A percentile compares a stretch with the other conserved stretches of the same genome.
These are phyloP conservation scores for Montifringilla adamsi DNA, from an alignment of 2,113 vertebrate genomes.

Conservation along the genomic window DNA sequence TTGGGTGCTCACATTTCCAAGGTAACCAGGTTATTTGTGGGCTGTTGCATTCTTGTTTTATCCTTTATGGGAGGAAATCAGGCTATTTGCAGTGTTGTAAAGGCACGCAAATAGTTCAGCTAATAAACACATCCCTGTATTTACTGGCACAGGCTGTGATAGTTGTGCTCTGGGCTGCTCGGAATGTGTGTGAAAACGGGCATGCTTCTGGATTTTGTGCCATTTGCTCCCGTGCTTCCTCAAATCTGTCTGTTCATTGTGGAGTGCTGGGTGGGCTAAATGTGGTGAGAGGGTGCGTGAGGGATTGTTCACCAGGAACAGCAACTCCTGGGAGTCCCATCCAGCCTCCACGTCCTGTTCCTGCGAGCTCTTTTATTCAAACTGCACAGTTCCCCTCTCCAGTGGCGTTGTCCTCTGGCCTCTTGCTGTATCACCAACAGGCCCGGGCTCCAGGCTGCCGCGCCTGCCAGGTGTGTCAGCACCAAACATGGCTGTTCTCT, in stretches of 20 bases:
- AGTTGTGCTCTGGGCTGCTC: neutral
- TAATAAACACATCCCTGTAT: neutral
- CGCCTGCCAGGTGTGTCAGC: fast-evolving
- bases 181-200: neutral
- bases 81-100: neutral
- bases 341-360: neutral
- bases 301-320: neutral
- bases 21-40: slow-evolving; percentile 42
- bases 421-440: neutral
- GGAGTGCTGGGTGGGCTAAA: neutral
- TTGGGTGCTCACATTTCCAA: slow-evolving; percentile 26
- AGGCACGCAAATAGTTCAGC: neutral
- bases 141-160: neutral
- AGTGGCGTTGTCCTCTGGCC: neutral
- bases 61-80: neutral
- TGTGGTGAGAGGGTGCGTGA: neutral
- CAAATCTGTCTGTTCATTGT: neutral
- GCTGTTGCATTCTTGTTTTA: neutral
- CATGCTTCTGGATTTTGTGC: neutral
- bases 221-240: neutral
- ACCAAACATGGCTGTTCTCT: fast-evolving
- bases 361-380: neutral
- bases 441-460: fast-evolving
- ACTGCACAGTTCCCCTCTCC: neutral
- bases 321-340: neutral